These are phyloP conservation scores for Eueremaeus valkanovi DNA, from an alignment of 2,888 invertebrate genomes.

Conservation along the genomic window DNA sequence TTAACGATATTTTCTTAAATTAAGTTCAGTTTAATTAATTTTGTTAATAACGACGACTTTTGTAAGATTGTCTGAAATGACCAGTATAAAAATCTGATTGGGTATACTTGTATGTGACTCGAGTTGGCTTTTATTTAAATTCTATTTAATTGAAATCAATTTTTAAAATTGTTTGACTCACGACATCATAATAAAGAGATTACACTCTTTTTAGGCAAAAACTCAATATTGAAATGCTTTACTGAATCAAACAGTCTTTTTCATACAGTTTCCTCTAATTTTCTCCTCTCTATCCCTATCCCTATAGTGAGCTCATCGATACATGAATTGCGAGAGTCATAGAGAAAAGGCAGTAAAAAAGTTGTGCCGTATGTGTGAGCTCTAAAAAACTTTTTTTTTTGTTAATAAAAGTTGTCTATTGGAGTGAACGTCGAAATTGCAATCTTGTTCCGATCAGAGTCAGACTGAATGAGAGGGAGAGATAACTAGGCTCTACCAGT, in stretches of 20 bases:
- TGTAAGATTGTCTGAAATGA: too few relatives aligned
- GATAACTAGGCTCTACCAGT: background rate
- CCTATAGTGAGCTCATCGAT: conserved; percentile 26
- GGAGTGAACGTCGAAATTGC: conserved; percentile 16
- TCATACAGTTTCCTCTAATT: background rate
- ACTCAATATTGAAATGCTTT: background rate
- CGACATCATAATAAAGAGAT: conserved; percentile 31
- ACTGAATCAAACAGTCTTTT: background rate
- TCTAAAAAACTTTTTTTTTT: conserved; percentile 13
- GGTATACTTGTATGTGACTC: background rate
- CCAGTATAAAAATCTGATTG: background rate
- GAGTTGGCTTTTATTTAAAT: background rate
- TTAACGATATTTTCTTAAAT: too few relatives aligned
- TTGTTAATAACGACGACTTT: too few relatives aligned
- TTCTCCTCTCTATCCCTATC: conserved; percentile 34
- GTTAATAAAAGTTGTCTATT: conserved; percentile 34
- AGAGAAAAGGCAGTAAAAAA: background rate
- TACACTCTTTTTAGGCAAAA: background rate
- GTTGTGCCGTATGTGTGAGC: background rate
- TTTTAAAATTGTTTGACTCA: conserved; percentile 3
- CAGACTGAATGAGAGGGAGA: conserved; percentile 26
- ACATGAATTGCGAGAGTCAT: conserved; percentile 23
- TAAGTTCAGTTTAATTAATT: too few relatives aligned
- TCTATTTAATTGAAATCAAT: background rate
- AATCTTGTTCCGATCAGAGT: conserved; percentile 29